Percentiles rank a stretch among this genome's conserved stretches.
Evolutionary conservation across 2,888 invertebrate genomes (phyloP).

Genomic region (Idaea dimidiata): DNA sequence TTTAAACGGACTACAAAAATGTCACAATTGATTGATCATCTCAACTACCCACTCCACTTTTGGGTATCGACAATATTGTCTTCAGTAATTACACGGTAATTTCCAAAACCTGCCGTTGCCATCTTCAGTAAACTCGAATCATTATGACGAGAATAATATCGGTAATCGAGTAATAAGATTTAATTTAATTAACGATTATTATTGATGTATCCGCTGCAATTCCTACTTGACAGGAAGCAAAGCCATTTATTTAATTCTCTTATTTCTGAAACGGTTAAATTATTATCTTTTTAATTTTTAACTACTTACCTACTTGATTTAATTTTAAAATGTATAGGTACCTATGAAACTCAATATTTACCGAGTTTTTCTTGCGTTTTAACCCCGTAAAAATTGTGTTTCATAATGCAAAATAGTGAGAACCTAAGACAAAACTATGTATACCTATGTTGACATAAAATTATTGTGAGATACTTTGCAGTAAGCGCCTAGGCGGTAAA

Average conservation of each 20-base stretch:
- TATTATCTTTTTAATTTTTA: neutral
- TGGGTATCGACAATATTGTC: neutral
- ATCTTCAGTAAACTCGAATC: neutral
- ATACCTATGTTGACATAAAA: too few relatives aligned
- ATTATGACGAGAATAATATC: neutral
- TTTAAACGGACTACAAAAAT: neutral
- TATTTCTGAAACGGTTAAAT: neutral
- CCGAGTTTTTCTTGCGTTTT: too few relatives aligned
- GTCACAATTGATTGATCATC: neutral
- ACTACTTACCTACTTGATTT: neutral
- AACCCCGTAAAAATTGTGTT: too few relatives aligned
- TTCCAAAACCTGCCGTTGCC: neutral
- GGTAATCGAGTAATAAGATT: slow-evolving; percentile 1
- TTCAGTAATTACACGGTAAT: neutral
- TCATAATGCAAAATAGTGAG: too few relatives aligned
- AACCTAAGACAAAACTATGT: too few relatives aligned
- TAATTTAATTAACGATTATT: neutral
- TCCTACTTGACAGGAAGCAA: slow-evolving; percentile 1
- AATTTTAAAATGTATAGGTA: too few relatives aligned
- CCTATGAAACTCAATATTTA: too few relatives aligned
- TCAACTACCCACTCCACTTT: neutral
- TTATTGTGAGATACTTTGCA: too few relatives aligned
- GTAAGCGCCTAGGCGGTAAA: too few relatives aligned
- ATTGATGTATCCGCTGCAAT: neutral
- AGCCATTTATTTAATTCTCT: neutral